Conservation (phyloP, 1,140 invertebrate species). For the Riptortus pedestris region DNA sequence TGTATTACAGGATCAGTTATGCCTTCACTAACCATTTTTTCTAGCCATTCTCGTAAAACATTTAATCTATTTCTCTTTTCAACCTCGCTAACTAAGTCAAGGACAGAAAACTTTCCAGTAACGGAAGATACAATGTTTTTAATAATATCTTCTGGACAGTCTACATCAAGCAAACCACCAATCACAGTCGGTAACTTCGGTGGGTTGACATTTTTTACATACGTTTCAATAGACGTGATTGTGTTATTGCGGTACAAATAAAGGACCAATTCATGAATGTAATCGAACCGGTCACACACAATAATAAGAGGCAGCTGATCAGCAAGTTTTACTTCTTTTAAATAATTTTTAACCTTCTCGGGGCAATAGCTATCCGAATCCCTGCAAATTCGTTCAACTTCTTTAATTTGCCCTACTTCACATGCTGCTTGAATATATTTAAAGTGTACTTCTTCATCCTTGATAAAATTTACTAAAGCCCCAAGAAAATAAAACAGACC, state of each 20-base stretch:
- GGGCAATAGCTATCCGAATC: not conserved
- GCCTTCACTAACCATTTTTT: not conserved
- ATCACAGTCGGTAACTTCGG: not conserved
- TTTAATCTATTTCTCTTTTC: not conserved
- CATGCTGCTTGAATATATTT: constrained; percentile 97
- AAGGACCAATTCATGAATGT: not conserved
- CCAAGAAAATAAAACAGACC: constrained; percentile 63
- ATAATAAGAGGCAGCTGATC: not conserved
- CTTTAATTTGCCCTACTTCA: constrained; percentile 97
- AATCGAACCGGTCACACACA: not conserved
- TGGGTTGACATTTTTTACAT: not conserved
- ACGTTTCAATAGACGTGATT: not conserved
- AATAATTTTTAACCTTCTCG: not conserved
- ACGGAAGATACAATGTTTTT: not conserved
- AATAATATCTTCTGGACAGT: not conserved
- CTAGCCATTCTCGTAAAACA: not conserved
- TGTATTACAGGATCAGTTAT: constrained; percentile 61
- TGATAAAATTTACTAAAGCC: constrained; percentile 94
- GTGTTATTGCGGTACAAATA: not conserved
- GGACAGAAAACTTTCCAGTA: not conserved
- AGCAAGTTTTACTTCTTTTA: not conserved
- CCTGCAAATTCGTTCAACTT: constrained; percentile 59
- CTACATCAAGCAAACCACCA: not conserved
- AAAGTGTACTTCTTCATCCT: constrained; percentile 97
- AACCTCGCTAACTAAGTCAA: not conserved